Base-by-base conservation (phyloP, 2,797 vertebrate genomes). In the Onychomys arenicola region DNA sequence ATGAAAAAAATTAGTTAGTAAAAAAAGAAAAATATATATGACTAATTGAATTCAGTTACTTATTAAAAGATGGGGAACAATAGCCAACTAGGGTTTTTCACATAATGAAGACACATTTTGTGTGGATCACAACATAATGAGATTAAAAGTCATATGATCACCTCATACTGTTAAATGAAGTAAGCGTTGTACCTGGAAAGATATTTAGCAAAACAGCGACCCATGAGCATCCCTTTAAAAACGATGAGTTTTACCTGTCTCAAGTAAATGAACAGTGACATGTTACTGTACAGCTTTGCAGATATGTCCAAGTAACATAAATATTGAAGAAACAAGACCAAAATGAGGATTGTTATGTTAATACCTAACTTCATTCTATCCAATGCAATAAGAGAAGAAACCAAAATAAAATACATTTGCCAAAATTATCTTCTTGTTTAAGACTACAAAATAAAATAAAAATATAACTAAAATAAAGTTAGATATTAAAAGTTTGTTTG, bases 301-400 rank as follows among this genome's bases (percentile, higher is more conserved):
- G 11, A 0, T 6, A 86, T 90, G 76, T 61, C 29, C 4, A 85
- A 34, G 55, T 80, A 73, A 6, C 34, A n/a, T n/a, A 0, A 52
- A 73, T 69, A 82, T 63, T 59, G 3, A 78, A 94, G 19, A 84
- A 73, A 46, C 55, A 59, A n/a, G 27, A n/a, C 77, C 69, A 78
- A 59, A 77, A 63, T 88, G 71, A 80, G 21, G 3, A 63, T 67
- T 46, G 46, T 21, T 77, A 6, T 92, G 5, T 16, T 63, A 63
- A 43, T 78, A 81, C 34, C 89, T 83, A 95, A 65, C 16, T 17
- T 87, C n/a, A 90, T 71, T 86, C 19, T 67, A 49, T 71, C 89
- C 96, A 94, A 93, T 37, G 78, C 78, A 94, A 95, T 96, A 96
- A 73, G 82, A 94, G 21, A 97, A 69, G 95, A 96, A 97, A 97